These are phyloP conservation scores for Musca vetustissima DNA, from an alignment of 1,140 invertebrate genomes.

Conservation along the genomic window DNA sequence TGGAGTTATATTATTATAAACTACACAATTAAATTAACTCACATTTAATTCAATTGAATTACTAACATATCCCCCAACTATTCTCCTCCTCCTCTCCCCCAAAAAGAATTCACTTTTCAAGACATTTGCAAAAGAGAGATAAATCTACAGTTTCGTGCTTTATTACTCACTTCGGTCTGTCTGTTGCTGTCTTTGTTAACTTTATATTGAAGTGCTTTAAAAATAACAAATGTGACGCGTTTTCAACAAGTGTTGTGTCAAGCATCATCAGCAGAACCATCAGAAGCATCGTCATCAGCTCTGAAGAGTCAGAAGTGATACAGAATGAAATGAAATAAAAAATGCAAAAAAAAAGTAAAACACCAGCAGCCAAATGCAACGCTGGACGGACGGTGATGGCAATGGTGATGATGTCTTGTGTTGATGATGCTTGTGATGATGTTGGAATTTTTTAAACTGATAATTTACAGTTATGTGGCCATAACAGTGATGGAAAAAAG, in stretches of 20 bases:
- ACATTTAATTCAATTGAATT: too few species aligned
- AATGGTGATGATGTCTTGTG: not conserved
- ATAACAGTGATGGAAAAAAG: not conserved
- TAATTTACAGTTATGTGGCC: slow-evolving; percentile 8
- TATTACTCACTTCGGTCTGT: not conserved
- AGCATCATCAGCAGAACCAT: slow-evolving; percentile 17
- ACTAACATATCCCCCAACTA: too few species aligned
- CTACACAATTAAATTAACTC: too few species aligned
- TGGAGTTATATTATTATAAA: too few species aligned
- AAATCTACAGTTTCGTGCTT: not conserved
- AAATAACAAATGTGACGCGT: slow-evolving; percentile 19
- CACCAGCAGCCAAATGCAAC: not conserved
- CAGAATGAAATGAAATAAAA: too few species aligned
- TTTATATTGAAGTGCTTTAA: slow-evolving; percentile 16
- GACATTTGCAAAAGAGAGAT: too few species aligned
- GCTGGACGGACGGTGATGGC: not conserved
- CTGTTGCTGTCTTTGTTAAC: not conserved
- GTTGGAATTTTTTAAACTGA: not conserved
- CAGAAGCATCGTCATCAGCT: not conserved
- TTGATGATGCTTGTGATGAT: not conserved
- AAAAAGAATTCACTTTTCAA: too few species aligned
- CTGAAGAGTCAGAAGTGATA: too few species aligned
- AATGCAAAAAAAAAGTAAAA: too few species aligned
- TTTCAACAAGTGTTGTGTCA: slow-evolving; percentile 24
- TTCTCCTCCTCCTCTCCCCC: too few species aligned